Evolutionary conservation across 2,113 vertebrate species (phyloP), one percentile per base, ranked within the genome.

Genomic region (Pterocles orientalis): DNA sequence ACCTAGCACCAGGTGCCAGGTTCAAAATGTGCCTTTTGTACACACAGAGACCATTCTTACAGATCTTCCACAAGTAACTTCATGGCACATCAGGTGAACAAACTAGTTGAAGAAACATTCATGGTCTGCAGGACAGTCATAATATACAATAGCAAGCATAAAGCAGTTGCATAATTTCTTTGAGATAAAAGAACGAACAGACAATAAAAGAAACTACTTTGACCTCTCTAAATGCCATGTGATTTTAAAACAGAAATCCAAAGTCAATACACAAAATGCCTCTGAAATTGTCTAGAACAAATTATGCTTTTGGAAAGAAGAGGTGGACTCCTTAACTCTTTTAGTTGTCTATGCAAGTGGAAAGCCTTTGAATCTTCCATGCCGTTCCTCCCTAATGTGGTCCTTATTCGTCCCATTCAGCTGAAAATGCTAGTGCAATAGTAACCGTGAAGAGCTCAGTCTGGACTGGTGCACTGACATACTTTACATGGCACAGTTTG

Each of bases 121-220:
- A 95, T 96, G 93, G 93, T 96, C 93, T 94, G 79, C 62, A 88
- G 86, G 58, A 94, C 91, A 88, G 88, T 88, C 43, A 95, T 95
- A 96, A 95, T 96, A 39, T 76, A 96, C 96, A 97, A 97, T 96
- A 84, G 93, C 60, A 70, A 92, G 56, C 31, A 89, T 54, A 94
- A 92, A 62, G 9, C 34, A 81, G 39, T 78, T 9, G 0, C 23
- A 23, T 72, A 78, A 84, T 84, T 92, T 61, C 34, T 87, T 89
- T 94, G 87, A 89, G 89, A 89, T 84, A 66, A 43, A 96, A 92
- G 90, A 96, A 91, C 54, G 73, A 91, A 72, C 33, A 33, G 81
- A 84, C 77, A 95, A 82, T 70, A 78, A 87, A 56, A 87, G 56
- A 81, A 96, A 91, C 36, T 29, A 13, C 36, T 87, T 78, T 92